Base-by-base conservation (phyloP, 2,113 vertebrate species). In the Seriola dumerili region DNA sequence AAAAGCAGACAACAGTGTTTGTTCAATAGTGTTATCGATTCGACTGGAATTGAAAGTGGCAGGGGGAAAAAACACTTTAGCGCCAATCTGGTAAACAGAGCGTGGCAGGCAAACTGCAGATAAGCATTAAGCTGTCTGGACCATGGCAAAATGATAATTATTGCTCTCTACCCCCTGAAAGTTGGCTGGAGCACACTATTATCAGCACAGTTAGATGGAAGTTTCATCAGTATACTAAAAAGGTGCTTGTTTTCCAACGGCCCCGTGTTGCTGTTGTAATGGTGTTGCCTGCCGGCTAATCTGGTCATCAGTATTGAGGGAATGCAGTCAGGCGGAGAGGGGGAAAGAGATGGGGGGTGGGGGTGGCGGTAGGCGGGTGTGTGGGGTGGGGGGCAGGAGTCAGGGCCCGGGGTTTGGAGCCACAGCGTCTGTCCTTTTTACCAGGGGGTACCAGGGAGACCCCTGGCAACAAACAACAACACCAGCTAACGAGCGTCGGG, bases 381-480 rank as follows among this genome's bases (percentile, higher is more conserved):
- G 29, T 29, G 29, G 29, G 29, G 29, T 29, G 29, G 72, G 72
- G 74, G 44, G 77, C 74, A 62, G 70, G 64, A 85, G 83, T 90
- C 80, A 48, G 78, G 67, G 73, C 71, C 68, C 16, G 0, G 44
- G 72, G 71, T 90, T 88, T 89, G 93, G 90, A 94, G 93, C 88
- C 92, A 82, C 70, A 59, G 76, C 85, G 92, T 95, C 95, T 95
- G 89, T 91, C 84, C 83, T 83, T 81, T 29, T 83, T 81, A 86
- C 89, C 77, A 54, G 87, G 84, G 79, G 83, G 83, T 66, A 77
- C 83, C 77, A 73, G 59, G 38, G 73, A 86, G 90, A 92, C 90
- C 91, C 62, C 84, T 72, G 80, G 92, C 90, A 90, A 89, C 91
- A 93, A 92, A 91, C 89, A 93, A 92, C 89, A 89, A 79, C 90